Base-by-base conservation (phyloP, 2,888 invertebrate genomes). In the Apotomis capreana region DNA sequence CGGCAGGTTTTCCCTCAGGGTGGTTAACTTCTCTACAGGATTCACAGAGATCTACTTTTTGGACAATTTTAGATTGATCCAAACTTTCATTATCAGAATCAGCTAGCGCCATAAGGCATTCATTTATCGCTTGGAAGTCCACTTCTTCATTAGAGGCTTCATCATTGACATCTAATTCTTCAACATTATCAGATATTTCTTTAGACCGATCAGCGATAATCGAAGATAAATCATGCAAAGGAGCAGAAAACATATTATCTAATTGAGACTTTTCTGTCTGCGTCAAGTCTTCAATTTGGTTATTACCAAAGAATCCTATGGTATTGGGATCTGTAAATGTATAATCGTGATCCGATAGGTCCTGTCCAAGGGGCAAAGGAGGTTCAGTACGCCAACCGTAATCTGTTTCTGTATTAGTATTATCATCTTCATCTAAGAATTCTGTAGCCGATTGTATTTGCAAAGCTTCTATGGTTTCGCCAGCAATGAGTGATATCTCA, bases 401-500 rank as follows among this genome's bases (percentile, higher is more conserved):
- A 55, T 80, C 81, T 62, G 71, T 76, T 9, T 75, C 74, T 26
- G 75, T 73, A 13, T 70, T 57, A 8, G 78, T 74, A 57, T 73
- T 67, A 58, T 79, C 79, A 2, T 78, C 78, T 26, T 85, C 81
- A 46, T 88, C 84, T 70, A 88, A 75, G 3, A 89, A 77, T 70
- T 90, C 88, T 3, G 81, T 79, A 13, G 87, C 87, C 8, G 89
- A 84, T 72, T 89, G 88, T 1, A 83, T 82, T 73, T 88, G 87
- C 74, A 90, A 83, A n/a, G 85, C 85, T 76, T 89, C 87, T 13
- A 88, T 86, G 0, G 89, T 89, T 76, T 89, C 87, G 84, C 90
- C 89, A 37, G 89, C 84, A 6, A 89, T 87, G 65, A 87, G 83
- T 44, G 86, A 81, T 69, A 90, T 89, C 76, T 88, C 88, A 54